Conservation (phyloP, 2,113 vertebrate genomes). For the Mesoclemmys tuberculata region DNA sequence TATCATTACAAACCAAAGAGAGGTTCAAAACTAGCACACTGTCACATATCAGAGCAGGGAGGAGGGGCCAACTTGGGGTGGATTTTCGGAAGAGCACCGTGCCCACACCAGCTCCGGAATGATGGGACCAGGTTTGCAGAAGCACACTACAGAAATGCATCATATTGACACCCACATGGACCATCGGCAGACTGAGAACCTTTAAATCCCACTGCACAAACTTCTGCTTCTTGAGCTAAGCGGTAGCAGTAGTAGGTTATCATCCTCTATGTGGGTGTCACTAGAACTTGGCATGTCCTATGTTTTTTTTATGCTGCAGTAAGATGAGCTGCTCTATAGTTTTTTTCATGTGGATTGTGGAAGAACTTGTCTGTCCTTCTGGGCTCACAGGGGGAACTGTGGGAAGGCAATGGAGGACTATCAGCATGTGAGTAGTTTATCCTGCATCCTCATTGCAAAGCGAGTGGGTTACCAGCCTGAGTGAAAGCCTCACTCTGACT, state of each 20-base stretch:
- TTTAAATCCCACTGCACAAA: not conserved
- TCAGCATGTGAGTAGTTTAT: not conserved
- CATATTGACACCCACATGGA: no score
- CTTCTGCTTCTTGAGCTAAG: not conserved
- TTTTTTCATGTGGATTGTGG: not conserved
- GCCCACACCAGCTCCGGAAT: not conserved
- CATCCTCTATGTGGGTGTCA: no score
- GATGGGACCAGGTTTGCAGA: not conserved
- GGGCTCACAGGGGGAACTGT: not conserved
- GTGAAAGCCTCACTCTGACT: not conserved
- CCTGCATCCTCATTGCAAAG: not conserved
- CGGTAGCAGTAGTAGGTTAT: not conserved
- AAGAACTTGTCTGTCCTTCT: not conserved
- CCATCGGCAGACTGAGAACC: not conserved
- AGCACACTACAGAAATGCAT: not conserved
- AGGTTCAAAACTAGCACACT: not conserved
- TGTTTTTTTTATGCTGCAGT: not conserved
- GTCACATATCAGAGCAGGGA: not conserved
- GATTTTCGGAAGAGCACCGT: not conserved
- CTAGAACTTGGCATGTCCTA: not conserved
- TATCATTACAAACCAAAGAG: not conserved
- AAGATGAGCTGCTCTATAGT: not conserved
- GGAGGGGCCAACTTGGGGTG: not conserved
- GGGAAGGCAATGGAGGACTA: conserved; percentile 1
- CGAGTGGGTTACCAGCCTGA: not conserved